phyloP scores from a whole-genome alignment of 2,113 vertebrate species.

The Salvelinus alpinus region DNA sequence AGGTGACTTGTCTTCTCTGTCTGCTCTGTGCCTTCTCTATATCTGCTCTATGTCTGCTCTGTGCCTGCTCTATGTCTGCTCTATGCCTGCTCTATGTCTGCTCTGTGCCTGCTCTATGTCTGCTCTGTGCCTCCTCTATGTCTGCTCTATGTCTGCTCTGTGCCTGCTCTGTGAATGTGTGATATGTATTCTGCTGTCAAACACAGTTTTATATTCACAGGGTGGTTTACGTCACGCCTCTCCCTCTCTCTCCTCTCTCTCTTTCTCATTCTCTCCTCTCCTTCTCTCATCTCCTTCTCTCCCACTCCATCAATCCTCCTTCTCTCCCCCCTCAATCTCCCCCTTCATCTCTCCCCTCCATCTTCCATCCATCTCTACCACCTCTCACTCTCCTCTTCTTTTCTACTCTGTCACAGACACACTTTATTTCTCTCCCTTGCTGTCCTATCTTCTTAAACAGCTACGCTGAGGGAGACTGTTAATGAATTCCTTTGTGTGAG shows the following conservation, averaged over 20 bases:
- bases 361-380: neutral
- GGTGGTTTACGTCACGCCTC: slow-evolving; percentile 5
- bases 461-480: neutral
- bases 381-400: neutral
- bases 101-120: neutral
- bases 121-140: too few relatives aligned
- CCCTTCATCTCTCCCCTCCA: neutral
- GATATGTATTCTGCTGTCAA: slow-evolving; percentile 37
- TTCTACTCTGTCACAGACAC: neutral
- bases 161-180: slow-evolving; percentile 4
- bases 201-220: slow-evolving; percentile 42
- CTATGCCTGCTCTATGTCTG: neutral
- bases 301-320: neutral
- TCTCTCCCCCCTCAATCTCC: neutral
- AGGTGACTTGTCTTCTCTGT: neutral
- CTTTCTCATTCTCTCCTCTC: neutral
- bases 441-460: neutral
- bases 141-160: too few relatives aligned
- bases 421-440: slow-evolving; percentile 3
- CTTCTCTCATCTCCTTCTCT: neutral
- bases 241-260: neutral
- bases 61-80: neutral
- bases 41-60: too few relatives aligned
- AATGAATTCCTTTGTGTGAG: neutral
- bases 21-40: too few relatives aligned